Conservation (phyloP, 1,140 invertebrate genomes). For the Anastrepha obliqua region DNA sequence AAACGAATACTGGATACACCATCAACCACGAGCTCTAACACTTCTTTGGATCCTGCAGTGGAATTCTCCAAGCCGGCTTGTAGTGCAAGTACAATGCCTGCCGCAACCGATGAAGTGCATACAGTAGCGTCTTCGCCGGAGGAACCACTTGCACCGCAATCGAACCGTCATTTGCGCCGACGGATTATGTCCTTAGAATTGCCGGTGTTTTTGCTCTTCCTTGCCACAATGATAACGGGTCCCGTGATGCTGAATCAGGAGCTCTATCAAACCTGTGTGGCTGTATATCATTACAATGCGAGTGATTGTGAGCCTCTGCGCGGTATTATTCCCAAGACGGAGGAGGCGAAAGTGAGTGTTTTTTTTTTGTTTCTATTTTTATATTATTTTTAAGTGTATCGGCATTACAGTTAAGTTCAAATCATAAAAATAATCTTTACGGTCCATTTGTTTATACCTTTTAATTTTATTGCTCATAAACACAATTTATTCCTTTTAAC, state of each 20-base stretch:
- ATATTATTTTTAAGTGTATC: too few species aligned
- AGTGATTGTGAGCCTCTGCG: constrained; percentile 66
- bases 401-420: too few species aligned
- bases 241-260: constrained; percentile 63
- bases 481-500: too few species aligned
- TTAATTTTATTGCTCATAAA: too few species aligned
- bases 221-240: background rate
- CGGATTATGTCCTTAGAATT: constrained; percentile 4
- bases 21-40: too few species aligned
- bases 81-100: background rate
- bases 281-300: constrained; percentile 65
- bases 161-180: background rate
- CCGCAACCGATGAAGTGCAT: background rate
- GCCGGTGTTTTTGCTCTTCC: background rate
- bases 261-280: constrained; percentile 70
- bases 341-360: constrained; percentile 66
- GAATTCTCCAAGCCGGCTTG: background rate
- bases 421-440: too few species aligned
- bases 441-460: too few species aligned
- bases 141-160: background rate
- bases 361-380: background rate
- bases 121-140: background rate
- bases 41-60: background rate
- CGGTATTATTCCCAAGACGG: constrained; percentile 66
- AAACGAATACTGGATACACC: background rate